Conservation (phyloP, 1,140 invertebrate species). For the Sinella curviseta region DNA sequence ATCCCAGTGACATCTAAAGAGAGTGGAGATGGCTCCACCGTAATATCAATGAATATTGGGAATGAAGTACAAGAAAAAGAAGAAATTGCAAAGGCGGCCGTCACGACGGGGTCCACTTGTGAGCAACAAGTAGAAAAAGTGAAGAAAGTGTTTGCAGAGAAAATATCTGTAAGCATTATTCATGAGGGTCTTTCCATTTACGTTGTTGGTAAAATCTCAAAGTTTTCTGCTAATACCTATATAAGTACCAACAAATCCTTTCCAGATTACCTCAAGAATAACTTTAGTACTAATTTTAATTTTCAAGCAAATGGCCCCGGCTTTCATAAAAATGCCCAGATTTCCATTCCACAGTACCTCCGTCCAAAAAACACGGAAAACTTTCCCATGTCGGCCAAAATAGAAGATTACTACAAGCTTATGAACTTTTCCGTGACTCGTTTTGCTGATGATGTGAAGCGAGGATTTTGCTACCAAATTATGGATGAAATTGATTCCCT, state of each 20-base stretch:
- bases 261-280: not conserved
- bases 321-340: not conserved
- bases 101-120: not conserved
- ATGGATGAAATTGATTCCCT: not conserved
- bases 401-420: not conserved
- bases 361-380: not conserved
- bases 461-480: not conserved
- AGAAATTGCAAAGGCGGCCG: no score
- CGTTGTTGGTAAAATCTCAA: not conserved
- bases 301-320: not conserved
- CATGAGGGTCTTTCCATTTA: not conserved
- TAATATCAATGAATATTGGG: not conserved
- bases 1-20: not conserved
- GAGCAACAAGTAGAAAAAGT: not conserved
- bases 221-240: not conserved
- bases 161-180: not conserved
- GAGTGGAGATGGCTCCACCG: not conserved
- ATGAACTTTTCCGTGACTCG: not conserved
- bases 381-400: not conserved
- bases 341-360: not conserved
- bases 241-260: no score
- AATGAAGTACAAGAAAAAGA: not conserved
- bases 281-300: not conserved
- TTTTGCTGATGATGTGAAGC: slow-evolving; percentile 4
- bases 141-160: not conserved